These are phyloP conservation scores for Drepanosiphum platanoidis DNA, from an alignment of 2,888 invertebrate species.

Conservation along the genomic window DNA sequence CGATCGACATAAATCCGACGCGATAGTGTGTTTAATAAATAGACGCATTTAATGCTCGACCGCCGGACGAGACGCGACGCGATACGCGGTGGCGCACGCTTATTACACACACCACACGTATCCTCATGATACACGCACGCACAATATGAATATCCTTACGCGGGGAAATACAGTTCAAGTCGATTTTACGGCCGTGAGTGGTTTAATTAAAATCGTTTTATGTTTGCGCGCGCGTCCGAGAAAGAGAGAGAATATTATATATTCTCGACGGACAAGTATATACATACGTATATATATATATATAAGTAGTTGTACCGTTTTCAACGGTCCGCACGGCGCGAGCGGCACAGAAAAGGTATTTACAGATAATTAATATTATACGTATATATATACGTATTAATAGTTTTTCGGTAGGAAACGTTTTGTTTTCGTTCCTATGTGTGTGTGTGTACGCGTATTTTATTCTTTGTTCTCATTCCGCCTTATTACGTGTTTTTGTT, in stretches of 20 bases:
- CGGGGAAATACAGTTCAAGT: not conserved
- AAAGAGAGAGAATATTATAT: not conserved
- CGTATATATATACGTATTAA: not conserved
- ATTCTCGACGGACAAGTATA: constrained; percentile 19
- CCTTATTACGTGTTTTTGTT: too few species aligned
- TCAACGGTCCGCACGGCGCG: not conserved
- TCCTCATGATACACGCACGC: not conserved
- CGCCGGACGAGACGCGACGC: constrained; percentile 25
- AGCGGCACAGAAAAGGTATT: not conserved
- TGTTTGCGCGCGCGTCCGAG: not conserved
- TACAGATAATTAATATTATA: constrained; percentile 47
- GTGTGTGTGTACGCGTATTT: not conserved
- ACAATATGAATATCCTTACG: not conserved
- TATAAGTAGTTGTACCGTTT: constrained; percentile 8
- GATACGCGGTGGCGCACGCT: not conserved
- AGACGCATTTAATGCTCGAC: not conserved
- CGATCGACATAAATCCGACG: not conserved
- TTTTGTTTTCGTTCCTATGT: not conserved
- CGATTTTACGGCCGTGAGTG: constrained; percentile 47
- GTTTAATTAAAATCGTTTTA: constrained; percentile 57
- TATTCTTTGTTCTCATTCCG: too few species aligned
- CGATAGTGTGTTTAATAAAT: not conserved
- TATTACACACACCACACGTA: not conserved
- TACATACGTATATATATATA: not conserved
- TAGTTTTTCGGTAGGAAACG: not conserved